Evolutionary conservation across 2,888 invertebrate genomes (phyloP).

Genomic region (Scaptomyza cyrtandrae): DNA sequence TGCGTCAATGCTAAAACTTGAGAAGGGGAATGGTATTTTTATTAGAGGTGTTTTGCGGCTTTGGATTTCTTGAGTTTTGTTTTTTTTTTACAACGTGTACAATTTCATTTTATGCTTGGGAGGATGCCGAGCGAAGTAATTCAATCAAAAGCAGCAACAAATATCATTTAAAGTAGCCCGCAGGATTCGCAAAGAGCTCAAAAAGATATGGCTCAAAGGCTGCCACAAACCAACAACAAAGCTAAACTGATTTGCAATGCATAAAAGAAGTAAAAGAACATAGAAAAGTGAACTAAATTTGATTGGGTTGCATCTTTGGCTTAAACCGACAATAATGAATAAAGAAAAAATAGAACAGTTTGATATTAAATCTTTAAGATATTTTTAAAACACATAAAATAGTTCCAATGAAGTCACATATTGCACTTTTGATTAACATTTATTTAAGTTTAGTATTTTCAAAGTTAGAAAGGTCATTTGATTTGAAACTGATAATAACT

Average conservation of each 20-base stretch:
- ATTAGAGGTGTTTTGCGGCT: conserved; percentile 40
- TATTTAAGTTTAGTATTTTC: too few species aligned
- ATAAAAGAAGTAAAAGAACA: not conserved
- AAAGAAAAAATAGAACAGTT: too few species aligned
- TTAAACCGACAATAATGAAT: too few species aligned
- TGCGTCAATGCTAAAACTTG: conserved; percentile 2
- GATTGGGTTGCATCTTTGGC: too few species aligned
- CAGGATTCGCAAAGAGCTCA: not conserved
- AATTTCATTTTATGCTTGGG: conserved; percentile 31
- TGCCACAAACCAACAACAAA: not conserved
- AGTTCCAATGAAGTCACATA: too few species aligned
- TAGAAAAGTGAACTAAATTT: not conserved
- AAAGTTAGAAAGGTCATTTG: too few species aligned
- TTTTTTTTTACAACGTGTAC: conserved; percentile 27
- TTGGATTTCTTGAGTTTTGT: conserved; percentile 11
- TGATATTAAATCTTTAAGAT: too few species aligned
- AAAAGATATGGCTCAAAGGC: not conserved
- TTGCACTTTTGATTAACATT: too few species aligned
- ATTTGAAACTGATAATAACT: too few species aligned
- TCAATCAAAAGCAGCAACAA: conserved; percentile 38
- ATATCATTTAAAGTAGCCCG: conserved; percentile 36
- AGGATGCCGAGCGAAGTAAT: conserved; percentile 34
- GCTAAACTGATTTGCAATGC: conserved; percentile 9
- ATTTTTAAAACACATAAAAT: not conserved
- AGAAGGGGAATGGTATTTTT: not conserved